Evolutionary conservation across 2,888 invertebrate species (phyloP).

Genomic region (Drosophila pseudotakahashii): DNA sequence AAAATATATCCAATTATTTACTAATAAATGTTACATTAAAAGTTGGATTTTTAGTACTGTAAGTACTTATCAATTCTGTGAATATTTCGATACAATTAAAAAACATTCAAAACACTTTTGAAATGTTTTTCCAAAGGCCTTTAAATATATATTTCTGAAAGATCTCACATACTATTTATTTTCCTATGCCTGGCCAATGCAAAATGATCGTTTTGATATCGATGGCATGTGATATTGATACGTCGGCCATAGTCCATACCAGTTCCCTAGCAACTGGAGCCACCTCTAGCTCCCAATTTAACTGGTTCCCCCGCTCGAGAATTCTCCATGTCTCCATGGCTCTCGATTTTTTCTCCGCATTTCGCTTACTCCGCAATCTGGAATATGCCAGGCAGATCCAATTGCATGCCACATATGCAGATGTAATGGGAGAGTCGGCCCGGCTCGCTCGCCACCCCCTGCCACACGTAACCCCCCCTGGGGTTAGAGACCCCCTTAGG

Average conservation of each 20-base stretch:
- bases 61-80: too few species aligned
- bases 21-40: background rate
- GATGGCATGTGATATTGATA: too few species aligned
- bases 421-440: constrained; percentile 34
- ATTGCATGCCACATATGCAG: constrained; percentile 46
- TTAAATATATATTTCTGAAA: too few species aligned
- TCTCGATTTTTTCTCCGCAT: constrained; percentile 24
- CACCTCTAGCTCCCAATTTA: background rate
- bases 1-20: too few species aligned
- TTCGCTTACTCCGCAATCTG: constrained; percentile 34
- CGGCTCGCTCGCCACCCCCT: background rate
- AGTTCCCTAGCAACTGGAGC: background rate
- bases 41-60: background rate
- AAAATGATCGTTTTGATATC: too few species aligned
- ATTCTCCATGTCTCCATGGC: constrained; percentile 1
- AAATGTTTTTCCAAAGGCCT: too few species aligned
- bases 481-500: background rate
- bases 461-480: background rate
- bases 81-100: too few species aligned
- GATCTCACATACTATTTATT: too few species aligned
- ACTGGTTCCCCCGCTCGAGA: background rate
- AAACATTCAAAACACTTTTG: too few species aligned
- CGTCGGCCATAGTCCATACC: too few species aligned
- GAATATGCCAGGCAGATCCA: constrained; percentile 40
- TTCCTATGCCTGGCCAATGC: too few species aligned